Base-by-base conservation (phyloP, 64 coral and sea anemone genomes). In the Stichodactyla mertensii region DNA sequence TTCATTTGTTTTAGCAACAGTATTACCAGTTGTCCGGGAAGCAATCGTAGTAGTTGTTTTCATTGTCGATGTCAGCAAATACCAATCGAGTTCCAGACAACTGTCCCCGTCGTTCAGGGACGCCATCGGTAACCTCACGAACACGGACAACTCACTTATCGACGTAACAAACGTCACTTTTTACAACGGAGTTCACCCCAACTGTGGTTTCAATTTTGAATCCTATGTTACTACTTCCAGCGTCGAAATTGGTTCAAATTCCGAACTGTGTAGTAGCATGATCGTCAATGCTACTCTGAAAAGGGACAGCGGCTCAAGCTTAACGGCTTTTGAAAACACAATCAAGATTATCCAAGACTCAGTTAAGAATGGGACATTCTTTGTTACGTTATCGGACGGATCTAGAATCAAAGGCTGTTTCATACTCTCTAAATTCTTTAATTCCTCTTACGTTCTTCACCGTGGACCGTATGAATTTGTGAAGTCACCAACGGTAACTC, bases 121-220 rank as follows among this genome's bases (percentile, higher is more conserved):
- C 83, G 83, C 56, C 1, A 59, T 85, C 31, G 57, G 83, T 16
- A 58, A 85, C 15, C 60, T 85, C n/a, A 85, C 83, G 2, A 61
- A 27, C 55, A 85, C 57, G 0, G 4, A 54, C 36, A 82, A 15
- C 52, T 82, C 80, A 3, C 27, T 28, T 7, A 85, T 16, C 52
- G n/a, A 26, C 55, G 84, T 87, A 2, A 69, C 36, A 24, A 31
- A 79, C 7, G 19, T 24, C 51, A 58, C 66, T 12, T 91, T 84
- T 16, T 6, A 52, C 0, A 51, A 55, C 78, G 94, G 94, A 71
- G 55, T 77, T 13, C 85, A 57, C 28, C 91, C 94, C 19, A 82
- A 89, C 85, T 95, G 94, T 81, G 94, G 94, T n/a, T 84, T 95
- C 7, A 62, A 92, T 12, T 52, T 55, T 22, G 52, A 15, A 2